Evolutionary conservation across 2,888 invertebrate species (phyloP).

Genomic region (Syritta pipiens): DNA sequence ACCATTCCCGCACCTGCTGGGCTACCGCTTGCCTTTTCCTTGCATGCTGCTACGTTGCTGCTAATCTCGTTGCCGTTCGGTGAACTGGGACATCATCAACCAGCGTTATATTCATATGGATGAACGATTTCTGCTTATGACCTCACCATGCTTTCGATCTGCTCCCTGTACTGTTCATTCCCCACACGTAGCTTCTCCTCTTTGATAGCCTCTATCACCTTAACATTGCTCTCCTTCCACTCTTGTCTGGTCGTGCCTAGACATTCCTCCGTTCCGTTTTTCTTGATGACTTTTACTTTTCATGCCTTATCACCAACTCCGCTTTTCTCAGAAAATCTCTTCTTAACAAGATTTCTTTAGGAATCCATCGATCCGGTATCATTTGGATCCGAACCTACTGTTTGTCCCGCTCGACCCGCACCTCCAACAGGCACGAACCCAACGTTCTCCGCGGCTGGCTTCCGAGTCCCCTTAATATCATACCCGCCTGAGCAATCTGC

Average conservation of each 20-base stretch:
- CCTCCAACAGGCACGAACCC: conserved; percentile 15
- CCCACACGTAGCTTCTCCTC: conserved; percentile 50
- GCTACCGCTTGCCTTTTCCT: too few relatives aligned
- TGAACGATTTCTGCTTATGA: conserved; percentile 68
- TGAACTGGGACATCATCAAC: too few relatives aligned
- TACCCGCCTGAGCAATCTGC: neutral
- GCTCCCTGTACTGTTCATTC: conserved; percentile 61
- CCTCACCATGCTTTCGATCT: neutral
- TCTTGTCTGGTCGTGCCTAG: too few relatives aligned
- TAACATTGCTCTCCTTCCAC: too few relatives aligned
- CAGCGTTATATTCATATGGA: conserved; percentile 8
- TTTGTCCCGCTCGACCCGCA: conserved; percentile 1
- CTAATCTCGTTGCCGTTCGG: too few relatives aligned
- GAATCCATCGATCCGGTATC: conserved; percentile 12
- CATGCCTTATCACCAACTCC: conserved; percentile 11
- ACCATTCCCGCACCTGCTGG: too few relatives aligned
- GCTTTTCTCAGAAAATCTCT: conserved; percentile 21
- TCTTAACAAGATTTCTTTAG: conserved; percentile 11
- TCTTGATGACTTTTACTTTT: neutral
- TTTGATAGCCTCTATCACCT: too few relatives aligned
- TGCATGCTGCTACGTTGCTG: too few relatives aligned
- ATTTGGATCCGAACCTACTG: conserved; percentile 17
- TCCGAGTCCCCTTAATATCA: conserved; percentile 14
- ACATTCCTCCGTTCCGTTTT: too few relatives aligned
- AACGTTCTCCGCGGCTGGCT: conserved; percentile 1